Evolutionary conservation across 2,888 invertebrate species (phyloP).

Genomic region (Leptothorax acervorum): DNA sequence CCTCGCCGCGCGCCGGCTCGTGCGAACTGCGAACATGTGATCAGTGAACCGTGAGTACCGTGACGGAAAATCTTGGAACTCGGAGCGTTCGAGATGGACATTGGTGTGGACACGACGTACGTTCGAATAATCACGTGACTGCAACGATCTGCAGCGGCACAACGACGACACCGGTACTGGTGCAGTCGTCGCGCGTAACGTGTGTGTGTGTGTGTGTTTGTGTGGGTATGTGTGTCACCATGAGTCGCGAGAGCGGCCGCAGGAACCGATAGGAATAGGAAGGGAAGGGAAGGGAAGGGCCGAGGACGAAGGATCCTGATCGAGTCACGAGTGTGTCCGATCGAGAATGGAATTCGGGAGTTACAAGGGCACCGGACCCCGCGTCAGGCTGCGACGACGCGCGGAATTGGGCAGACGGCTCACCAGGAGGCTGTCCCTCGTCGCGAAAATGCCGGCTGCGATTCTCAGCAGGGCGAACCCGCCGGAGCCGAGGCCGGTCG

Average conservation of each 20-base stretch:
- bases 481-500: constrained; percentile 86
- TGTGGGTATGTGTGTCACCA: constrained; percentile 21
- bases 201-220: background rate
- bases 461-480: constrained; percentile 87
- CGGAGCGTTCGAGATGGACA: background rate
- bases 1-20: background rate
- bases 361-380: constrained; percentile 81
- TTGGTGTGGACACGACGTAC: background rate
- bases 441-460: constrained; percentile 87
- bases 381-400: constrained; percentile 80
- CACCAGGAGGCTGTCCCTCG: constrained; percentile 88
- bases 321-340: constrained; percentile 33
- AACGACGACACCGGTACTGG: background rate
- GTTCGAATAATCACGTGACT: constrained; percentile 8
- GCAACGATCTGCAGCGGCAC: background rate
- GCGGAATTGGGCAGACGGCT: constrained; percentile 88
- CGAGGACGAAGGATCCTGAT: constrained; percentile 57
- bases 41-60: background rate
- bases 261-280: too few species aligned
- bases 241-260: constrained; percentile 31
- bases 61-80: background rate
- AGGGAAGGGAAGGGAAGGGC: too few species aligned
- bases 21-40: background rate
- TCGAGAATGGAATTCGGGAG: constrained; percentile 81
- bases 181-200: background rate